Conservation (phyloP, 2,113 vertebrate species). For the Vicugna pacos region DNA sequence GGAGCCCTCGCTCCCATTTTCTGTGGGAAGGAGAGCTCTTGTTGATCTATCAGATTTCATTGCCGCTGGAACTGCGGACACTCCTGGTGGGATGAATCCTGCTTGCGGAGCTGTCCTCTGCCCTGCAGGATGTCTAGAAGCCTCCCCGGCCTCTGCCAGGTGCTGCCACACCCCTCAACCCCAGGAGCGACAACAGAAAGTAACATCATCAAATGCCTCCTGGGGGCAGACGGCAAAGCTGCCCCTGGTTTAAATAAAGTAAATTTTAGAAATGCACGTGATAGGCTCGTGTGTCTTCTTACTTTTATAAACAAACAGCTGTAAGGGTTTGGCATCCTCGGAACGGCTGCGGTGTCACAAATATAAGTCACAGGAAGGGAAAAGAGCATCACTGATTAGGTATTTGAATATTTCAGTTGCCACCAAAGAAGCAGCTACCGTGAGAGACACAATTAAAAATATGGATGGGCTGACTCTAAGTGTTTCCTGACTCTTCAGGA, state of each 20-base stretch:
- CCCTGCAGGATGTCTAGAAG: too few relatives aligned
- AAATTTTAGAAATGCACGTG: neutral
- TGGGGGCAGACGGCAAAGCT: neutral
- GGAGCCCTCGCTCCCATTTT: neutral
- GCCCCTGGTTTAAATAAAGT: neutral
- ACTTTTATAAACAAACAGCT: neutral
- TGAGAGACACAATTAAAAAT: neutral
- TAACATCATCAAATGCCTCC: neutral
- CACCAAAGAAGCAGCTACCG: neutral
- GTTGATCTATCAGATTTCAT: neutral
- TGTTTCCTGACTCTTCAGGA: neutral
- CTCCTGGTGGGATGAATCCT: neutral
- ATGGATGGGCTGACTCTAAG: neutral
- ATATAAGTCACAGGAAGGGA: neutral
- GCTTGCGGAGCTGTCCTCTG: neutral
- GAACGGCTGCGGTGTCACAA: neutral
- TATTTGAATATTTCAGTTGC: neutral
- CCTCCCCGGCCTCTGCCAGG: neutral
- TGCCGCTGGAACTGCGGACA: neutral
- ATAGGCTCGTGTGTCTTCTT: neutral
- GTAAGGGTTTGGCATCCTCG: neutral
- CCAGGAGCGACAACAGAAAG: neutral
- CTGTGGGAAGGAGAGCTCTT: neutral
- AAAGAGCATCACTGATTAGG: neutral
- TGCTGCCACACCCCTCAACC: too few relatives aligned